Base-by-base conservation (phyloP, 2,888 invertebrate genomes). In the Dasypogon diadema region DNA sequence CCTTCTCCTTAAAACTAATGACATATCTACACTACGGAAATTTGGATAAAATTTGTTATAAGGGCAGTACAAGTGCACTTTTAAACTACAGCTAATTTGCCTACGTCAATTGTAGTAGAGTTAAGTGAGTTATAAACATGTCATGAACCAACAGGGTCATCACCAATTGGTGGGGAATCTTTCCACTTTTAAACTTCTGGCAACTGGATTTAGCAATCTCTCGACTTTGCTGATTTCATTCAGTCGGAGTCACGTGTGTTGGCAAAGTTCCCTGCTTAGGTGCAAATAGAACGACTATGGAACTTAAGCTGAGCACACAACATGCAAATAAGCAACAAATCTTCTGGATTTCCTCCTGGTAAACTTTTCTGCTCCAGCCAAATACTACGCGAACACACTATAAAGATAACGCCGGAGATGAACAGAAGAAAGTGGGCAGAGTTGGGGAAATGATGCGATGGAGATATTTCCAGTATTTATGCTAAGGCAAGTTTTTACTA, bases 251-350 rank as follows among this genome's bases (percentile, higher is more conserved):
- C 37, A 60, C 60, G 60, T 60, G 60, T 60, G 60, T 21, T 37
- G 18, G 37, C 12, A 60, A 60, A 60, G 37, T 60, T 60, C 37
- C 60, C 26, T 60, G 37, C 37, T 60, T 60, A 60, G 60, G 60
- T 60, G 60, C 37, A 60, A 60, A 60, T 60, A 60, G 60, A 60
- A 48, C 65, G 48, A 48, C 65, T 68, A 26, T 68, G 42, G 26
- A 68, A 68, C 65, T 68, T 68, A 48, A 68, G 48, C 65, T 48
- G 65, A 68, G 65, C 65, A 68, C 65, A 68, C 48, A 68, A 68
- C 46, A 68, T 68, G 65, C 65, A 48, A 68, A 68, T 68, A 68
- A 48, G 65, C 48, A 68, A 68, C 65, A 68, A 68, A 68, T 48
- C 65, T 68, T n/a, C n/a, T 68, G 65, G 65, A 48, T 68, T 68